These are phyloP conservation scores for Atractosteus spatula DNA, from an alignment of 2,113 vertebrate genomes.

Conservation along the genomic window DNA sequence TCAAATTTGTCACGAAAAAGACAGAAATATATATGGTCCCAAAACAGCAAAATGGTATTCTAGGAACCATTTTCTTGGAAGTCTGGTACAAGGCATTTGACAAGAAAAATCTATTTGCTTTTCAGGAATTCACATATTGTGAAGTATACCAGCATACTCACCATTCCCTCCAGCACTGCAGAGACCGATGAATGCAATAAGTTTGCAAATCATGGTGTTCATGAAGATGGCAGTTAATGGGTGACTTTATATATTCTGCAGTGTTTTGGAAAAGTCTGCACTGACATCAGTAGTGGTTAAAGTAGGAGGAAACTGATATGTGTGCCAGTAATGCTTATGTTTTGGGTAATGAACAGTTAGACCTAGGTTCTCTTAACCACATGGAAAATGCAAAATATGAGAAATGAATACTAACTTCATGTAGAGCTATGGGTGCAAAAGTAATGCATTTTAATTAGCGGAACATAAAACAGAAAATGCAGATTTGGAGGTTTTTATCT, in stretches of 20 bases:
- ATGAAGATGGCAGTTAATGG: conserved; percentile 6
- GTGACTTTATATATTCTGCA: conserved; percentile 2
- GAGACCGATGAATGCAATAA: conserved; percentile 16
- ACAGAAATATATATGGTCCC: no score
- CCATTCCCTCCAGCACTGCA: conserved; percentile 6
- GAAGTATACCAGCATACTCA: conserved; percentile 13
- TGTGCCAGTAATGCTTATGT: conserved; percentile 18
- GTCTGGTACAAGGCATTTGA: no score
- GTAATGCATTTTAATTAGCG: not conserved
- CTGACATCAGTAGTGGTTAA: conserved; percentile 22
- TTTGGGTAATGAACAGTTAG: no score
- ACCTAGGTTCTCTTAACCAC: conserved; percentile 13
- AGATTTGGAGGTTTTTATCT: conserved; percentile 28
- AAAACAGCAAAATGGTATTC: no score
- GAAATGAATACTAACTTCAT: not conserved
- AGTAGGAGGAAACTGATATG: conserved; percentile 11
- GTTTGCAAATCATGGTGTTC: conserved; percentile 8
- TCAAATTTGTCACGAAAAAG: no score
- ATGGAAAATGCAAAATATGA: conserved; percentile 27
- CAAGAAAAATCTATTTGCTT: not conserved
- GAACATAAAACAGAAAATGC: conserved; percentile 20
- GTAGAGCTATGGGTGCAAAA: not conserved
- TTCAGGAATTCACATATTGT: not conserved
- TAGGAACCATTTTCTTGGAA: no score
- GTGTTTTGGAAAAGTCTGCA: conserved; percentile 25